Evolutionary conservation across 2,113 vertebrate genomes (phyloP).

Genomic region (Silurus meridionalis): DNA sequence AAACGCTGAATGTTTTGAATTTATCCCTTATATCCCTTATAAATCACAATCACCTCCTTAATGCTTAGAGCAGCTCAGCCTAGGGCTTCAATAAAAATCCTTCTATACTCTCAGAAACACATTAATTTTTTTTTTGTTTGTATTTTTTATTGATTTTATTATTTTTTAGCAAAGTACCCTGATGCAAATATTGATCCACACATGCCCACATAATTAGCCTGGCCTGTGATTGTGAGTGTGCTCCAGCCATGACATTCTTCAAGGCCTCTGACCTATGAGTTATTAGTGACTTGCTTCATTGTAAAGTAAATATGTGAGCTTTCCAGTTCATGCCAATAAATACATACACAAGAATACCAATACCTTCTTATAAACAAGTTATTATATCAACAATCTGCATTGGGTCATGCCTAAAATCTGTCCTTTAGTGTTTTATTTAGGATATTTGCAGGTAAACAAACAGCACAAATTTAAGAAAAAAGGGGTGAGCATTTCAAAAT

Average conservation of each 20-base stretch:
- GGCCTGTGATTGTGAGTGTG: background rate
- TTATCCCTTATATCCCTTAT: constrained; percentile 44
- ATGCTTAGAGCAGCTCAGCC: constrained; percentile 40
- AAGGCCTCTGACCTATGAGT: constrained; percentile 49
- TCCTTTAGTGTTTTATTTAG: background rate
- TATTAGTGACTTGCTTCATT: constrained; percentile 50
- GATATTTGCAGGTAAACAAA: background rate
- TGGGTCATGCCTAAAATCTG: background rate
- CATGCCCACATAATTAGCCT: background rate
- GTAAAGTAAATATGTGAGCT: constrained; percentile 43
- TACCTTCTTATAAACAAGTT: background rate
- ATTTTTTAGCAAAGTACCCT: background rate
- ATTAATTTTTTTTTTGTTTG: too few species aligned
- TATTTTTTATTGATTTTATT: too few species aligned
- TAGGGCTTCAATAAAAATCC: constrained; percentile 53
- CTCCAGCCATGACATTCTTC: background rate
- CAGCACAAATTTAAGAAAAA: background rate
- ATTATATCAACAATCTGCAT: background rate
- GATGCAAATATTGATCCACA: background rate
- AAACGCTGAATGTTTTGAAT: constrained; percentile 45
- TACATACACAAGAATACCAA: constrained; percentile 23
- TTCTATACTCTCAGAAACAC: constrained; percentile 11
- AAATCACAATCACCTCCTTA: constrained; percentile 53
- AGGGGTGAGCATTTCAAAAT: too few species aligned
- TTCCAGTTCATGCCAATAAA: constrained; percentile 49